Evolutionary conservation across 2,797 vertebrate species (phyloP), one percentile per base, ranked within the genome.

Genomic region (Okamejei kenojei): DNA sequence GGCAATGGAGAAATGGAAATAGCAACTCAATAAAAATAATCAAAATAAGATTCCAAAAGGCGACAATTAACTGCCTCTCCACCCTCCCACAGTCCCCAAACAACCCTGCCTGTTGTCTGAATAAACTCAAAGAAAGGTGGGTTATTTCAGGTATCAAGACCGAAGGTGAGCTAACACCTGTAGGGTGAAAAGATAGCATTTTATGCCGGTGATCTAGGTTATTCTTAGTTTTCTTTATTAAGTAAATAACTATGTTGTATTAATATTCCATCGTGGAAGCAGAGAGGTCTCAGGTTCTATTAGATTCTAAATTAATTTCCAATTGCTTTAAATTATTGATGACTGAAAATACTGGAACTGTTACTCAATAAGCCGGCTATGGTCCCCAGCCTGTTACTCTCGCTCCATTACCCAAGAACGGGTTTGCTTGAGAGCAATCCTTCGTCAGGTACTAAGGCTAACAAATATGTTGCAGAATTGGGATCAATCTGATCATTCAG

Each of bases 221-320:
- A 32, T 35, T n/a, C 8, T 29, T 63, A 88, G n/a, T 88, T 65
- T n/a, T n/a, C 63, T 68, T 32, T 35, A 88, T 19, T 15, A 86
- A 86, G n/a, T 86, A 29, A 63, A 65, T 6, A 17, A 29, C 17
- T 61, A 63, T 82, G 35, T 61, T 84, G 54, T 26, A 61, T 54
- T 84, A 84, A 61, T 88, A 9, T 68, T n/a, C 61, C 63, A 1
- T 63, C 4, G 29, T 86, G 58, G 54, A 86, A 86, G 58, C 82
- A 88, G 21, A 65, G 84, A 88, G 84, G n/a, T 68, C 61, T 68
- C 63, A 35, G 84, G 29, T 84, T 84, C 79, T 81, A 19, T 84
- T 82, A 21, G 35, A 45, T 80, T n/a, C 76, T 78, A 78, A 78
- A 86, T 63, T 88, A n/a, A 86, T 86, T 86, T 86, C 29, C 63